Conservation (phyloP, 2,888 invertebrate genomes). For the Masnerella sp. region DNA sequence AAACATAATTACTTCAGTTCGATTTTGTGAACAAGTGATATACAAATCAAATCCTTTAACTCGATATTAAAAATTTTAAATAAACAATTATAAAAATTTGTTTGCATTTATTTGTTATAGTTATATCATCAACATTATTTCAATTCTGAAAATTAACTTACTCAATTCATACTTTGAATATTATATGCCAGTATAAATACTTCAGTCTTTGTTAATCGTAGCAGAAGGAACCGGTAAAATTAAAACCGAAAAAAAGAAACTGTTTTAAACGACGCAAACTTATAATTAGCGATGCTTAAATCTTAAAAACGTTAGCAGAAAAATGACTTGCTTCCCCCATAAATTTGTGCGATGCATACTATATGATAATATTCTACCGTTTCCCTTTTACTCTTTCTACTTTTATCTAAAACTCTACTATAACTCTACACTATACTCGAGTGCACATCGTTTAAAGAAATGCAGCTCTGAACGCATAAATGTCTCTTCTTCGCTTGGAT, state of each 20-base stretch:
- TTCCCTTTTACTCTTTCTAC: slow-evolving; percentile 27
- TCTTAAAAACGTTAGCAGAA: slow-evolving; percentile 75
- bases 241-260: background rate
- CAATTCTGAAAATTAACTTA: no score
- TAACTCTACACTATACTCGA: slow-evolving; percentile 41
- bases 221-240: background rate
- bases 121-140: no score
- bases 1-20: no score
- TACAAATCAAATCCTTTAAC: no score
- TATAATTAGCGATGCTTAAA: slow-evolving; percentile 77
- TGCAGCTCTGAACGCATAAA: slow-evolving; percentile 53
- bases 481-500: slow-evolving; percentile 46
- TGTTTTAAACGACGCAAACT: slow-evolving; percentile 63
- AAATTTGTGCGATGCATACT: slow-evolving; percentile 75
- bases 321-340: slow-evolving; percentile 73
- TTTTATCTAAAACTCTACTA: slow-evolving; percentile 30
- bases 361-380: slow-evolving; percentile 68
- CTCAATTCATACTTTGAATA: no score
- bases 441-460: slow-evolving; percentile 52
- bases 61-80: no score
- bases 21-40: no score
- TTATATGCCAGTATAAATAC: no score
- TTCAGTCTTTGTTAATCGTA: no score
- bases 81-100: no score
- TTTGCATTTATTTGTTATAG: no score